phyloP scores from a whole-genome alignment of 1,140 invertebrate species.

The Helicoverpa armigera region DNA sequence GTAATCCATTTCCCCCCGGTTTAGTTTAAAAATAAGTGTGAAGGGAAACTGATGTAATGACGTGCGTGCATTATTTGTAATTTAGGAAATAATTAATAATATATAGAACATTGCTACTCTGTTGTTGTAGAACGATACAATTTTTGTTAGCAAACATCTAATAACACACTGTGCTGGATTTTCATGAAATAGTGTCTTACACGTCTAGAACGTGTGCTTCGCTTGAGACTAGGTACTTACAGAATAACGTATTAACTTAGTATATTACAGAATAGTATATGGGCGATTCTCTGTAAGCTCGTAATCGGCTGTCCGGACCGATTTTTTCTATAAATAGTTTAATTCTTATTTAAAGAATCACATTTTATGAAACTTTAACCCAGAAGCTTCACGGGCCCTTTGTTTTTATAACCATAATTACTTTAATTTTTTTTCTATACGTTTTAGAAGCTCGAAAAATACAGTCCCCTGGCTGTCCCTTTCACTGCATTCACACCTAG shows the following conservation, averaged over 20 bases:
- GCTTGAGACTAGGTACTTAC: slow-evolving; percentile 2
- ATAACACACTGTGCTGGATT: slow-evolving; percentile 21
- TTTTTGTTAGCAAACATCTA: neutral
- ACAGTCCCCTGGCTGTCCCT: no score
- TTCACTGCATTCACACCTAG: no score
- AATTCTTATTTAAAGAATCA: no score
- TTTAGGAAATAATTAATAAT: neutral
- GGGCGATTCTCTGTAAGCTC: no score
- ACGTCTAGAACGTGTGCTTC: slow-evolving; percentile 1
- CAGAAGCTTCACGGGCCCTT: no score
- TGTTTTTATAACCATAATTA: no score
- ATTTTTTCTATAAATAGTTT: no score
- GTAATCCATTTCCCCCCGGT: slow-evolving; percentile 15
- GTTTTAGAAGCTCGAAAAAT: no score
- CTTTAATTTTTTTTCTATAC: no score
- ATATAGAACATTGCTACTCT: neutral
- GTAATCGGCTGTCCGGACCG: no score
- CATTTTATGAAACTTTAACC: no score
- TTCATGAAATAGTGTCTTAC: slow-evolving; percentile 3
- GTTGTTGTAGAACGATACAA: neutral
- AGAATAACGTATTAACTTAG: slow-evolving; percentile 32
- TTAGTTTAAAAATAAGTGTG: neutral
- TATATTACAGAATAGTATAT: slow-evolving; percentile 36
- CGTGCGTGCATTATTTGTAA: neutral
- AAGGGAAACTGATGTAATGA: neutral